Percentiles rank a stretch among this genome's conserved stretches.
These are phyloP conservation scores for Amphiprion percula DNA, from an alignment of 2,113 vertebrate species.

Conservation along the genomic window DNA sequence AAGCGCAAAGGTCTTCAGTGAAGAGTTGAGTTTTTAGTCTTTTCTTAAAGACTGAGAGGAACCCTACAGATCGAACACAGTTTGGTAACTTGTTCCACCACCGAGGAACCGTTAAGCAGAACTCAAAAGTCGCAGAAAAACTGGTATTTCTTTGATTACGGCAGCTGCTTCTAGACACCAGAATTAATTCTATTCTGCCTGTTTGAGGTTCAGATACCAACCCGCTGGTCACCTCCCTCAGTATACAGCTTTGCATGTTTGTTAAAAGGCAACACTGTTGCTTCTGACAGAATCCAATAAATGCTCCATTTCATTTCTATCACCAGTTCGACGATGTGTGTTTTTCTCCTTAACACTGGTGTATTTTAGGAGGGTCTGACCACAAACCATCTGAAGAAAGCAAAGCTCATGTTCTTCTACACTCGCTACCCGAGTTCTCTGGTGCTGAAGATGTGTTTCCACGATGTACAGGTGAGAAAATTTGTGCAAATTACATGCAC, in stretches of 20 bases:
- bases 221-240: neutral
- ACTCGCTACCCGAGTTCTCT: constrained; percentile 92
- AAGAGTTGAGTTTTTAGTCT: too few species aligned
- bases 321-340: constrained; percentile 52
- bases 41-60: too few species aligned
- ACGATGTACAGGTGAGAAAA: constrained; percentile 89
- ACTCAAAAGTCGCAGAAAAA: neutral
- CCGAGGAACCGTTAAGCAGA: neutral
- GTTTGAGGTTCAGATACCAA: constrained; percentile 1
- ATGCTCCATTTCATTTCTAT: constrained; percentile 68
- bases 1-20: too few species aligned
- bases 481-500: neutral
- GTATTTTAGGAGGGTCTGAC: constrained; percentile 88
- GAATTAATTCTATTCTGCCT: neutral
- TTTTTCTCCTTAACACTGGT: constrained; percentile 81
- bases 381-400: constrained; percentile 92
- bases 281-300: constrained; percentile 64
- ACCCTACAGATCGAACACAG: too few species aligned
- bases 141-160: neutral
- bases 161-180: neutral
- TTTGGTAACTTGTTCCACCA: too few species aligned
- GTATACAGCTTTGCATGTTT: neutral
- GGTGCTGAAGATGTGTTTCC: constrained; percentile 91
- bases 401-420: constrained; percentile 96
- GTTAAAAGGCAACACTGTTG: constrained; percentile 49